Evolutionary conservation across 2,113 vertebrate species (phyloP).

Genomic region (Engraulis encrasicolus): DNA sequence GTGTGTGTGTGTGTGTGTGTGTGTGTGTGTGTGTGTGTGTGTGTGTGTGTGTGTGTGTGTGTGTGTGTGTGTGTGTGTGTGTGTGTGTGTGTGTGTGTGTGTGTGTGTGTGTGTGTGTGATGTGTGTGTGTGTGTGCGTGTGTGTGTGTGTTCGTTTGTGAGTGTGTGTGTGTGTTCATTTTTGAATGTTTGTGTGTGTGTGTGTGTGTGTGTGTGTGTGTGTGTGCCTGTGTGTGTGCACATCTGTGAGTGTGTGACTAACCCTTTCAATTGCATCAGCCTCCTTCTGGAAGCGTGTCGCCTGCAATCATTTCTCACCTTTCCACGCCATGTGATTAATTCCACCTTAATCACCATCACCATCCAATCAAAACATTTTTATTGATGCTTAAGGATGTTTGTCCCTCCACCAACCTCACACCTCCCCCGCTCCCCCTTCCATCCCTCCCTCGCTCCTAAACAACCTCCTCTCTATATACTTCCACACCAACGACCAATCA

Average conservation of each 20-base stretch:
- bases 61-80: too few species aligned
- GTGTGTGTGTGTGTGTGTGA: neutral
- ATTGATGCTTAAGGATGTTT: slow-evolving; percentile 50
- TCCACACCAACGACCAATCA: slow-evolving; percentile 59
- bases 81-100: too few species aligned
- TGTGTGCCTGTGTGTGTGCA: too few species aligned
- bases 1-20: neutral
- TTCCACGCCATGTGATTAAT: slow-evolving; percentile 40
- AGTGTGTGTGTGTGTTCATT: neutral
- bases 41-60: too few species aligned
- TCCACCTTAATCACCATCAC: slow-evolving; percentile 55
- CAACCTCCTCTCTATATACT: slow-evolving; percentile 1
- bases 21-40: too few species aligned
- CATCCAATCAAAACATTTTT: slow-evolving; percentile 58
- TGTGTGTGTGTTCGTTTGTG: too few species aligned
- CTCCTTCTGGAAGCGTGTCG: neutral
- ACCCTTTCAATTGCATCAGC: neutral
- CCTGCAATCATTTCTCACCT: slow-evolving; percentile 40
- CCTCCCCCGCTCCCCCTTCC: neutral
- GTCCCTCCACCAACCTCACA: slow-evolving; percentile 19
- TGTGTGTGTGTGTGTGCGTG: neutral
- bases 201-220: too few species aligned
- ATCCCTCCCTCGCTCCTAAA: too few species aligned
- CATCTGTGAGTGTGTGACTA: neutral
- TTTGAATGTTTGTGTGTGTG: too few species aligned